Conservation (phyloP, 2,113 vertebrate species). For the Scopus umbretta region DNA sequence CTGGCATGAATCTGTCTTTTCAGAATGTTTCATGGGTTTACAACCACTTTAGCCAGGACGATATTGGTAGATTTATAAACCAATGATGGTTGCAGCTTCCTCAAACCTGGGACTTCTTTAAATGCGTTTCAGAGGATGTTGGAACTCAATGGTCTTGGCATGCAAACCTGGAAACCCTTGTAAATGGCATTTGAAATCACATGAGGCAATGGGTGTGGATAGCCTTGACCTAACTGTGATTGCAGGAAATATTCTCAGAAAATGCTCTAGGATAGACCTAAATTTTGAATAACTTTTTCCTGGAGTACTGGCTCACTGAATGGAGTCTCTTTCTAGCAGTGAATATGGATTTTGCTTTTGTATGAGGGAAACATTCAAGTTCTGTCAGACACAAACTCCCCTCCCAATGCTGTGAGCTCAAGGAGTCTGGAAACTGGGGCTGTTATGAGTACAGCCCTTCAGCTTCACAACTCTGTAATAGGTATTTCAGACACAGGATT, state of each 20-base stretch:
- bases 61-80: no score
- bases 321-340: neutral
- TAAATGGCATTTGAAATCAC: neutral
- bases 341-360: neutral
- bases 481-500: neutral
- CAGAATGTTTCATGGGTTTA: neutral
- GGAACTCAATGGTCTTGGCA: neutral
- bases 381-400: neutral
- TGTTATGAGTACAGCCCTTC: neutral
- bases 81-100: neutral
- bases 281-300: neutral
- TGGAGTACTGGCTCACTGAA: neutral
- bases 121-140: neutral
- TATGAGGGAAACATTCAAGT: neutral
- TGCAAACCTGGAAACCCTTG: neutral
- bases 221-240: neutral
- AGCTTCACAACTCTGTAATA: neutral
- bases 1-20: neutral
- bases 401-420: neutral
- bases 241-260: neutral
- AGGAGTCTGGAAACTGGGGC: neutral
- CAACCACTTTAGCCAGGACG: neutral
- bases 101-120: neutral
- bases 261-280: neutral
- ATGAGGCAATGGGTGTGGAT: neutral